A percentile compares a stretch with the other conserved stretches of the same genome.
Conservation (phyloP, 2,888 invertebrate genomes). For the Temnothorax ravouxi region DNA sequence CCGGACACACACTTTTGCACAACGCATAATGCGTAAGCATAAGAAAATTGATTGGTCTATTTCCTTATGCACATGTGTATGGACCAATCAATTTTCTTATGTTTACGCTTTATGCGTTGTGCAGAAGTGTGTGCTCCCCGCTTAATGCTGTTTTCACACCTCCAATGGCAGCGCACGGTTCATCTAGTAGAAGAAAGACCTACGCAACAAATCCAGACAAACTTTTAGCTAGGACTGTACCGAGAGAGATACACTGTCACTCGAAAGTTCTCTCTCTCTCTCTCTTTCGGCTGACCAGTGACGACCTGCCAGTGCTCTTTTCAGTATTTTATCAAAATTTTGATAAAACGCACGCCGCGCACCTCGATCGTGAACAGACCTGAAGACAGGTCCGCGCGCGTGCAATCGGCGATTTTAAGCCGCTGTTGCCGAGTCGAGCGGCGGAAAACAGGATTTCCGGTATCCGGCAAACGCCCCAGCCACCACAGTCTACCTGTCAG, state of each 20-base stretch:
- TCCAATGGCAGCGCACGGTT: too few relatives aligned
- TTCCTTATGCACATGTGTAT: too few relatives aligned
- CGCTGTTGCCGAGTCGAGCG: constrained; percentile 27
- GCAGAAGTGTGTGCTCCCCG: too few relatives aligned
- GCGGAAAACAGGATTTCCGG: constrained; percentile 72
- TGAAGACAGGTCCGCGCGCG: constrained; percentile 39
- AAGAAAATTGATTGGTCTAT: too few relatives aligned
- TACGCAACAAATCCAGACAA: not conserved
- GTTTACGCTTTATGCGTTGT: too few relatives aligned
- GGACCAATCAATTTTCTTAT: too few relatives aligned
- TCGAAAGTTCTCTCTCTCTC: not conserved
- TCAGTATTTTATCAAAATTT: not conserved
- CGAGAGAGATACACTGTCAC: not conserved
- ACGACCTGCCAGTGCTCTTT: not conserved
- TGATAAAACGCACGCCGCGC: not conserved
- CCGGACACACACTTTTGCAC: too few relatives aligned
- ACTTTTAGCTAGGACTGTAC: not conserved
- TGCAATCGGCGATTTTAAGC: constrained; percentile 52
- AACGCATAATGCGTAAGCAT: too few relatives aligned
- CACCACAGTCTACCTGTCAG: constrained; percentile 44
- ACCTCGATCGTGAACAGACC: constrained; percentile 16
- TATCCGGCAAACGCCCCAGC: constrained; percentile 80
- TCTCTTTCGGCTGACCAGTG: not conserved
- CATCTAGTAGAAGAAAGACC: not conserved
- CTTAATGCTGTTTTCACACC: too few relatives aligned